phyloP scores from a whole-genome alignment of 1,140 invertebrate species.

The Heterodera carotae region DNA sequence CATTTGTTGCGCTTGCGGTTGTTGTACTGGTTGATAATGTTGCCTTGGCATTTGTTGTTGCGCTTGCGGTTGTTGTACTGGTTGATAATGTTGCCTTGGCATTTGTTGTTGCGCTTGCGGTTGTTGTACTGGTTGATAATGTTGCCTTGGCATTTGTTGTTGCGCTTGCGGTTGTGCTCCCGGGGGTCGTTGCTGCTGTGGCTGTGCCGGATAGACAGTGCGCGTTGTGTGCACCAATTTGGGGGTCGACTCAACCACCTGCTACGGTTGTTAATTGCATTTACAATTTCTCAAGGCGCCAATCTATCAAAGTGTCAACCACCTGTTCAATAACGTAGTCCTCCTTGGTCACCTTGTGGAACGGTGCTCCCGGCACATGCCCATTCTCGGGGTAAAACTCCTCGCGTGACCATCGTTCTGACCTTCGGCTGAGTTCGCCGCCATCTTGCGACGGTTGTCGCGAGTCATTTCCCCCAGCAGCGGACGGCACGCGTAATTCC shows the following conservation, averaged over 20 bases:
- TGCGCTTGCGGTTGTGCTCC: slow-evolving; percentile 11
- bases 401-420: not conserved
- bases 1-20: slow-evolving; percentile 2
- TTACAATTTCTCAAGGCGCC: not conserved
- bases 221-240: slow-evolving; percentile 5
- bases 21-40: not conserved
- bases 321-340: slow-evolving; percentile 7
- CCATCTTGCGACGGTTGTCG: not conserved
- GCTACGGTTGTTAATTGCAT: not conserved
- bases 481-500: not conserved
- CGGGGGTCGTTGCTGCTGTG: not conserved
- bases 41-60: slow-evolving; percentile 8
- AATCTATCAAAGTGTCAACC: not conserved
- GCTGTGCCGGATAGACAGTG: not conserved
- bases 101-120: not conserved
- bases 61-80: slow-evolving; percentile 3
- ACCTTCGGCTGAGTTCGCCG: not conserved
- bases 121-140: not conserved
- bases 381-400: not conserved
- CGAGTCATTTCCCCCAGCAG: not conserved
- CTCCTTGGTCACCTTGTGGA: slow-evolving; percentile 15
- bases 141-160: slow-evolving; percentile 16
- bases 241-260: not conserved
- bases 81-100: not conserved
- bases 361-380: not conserved